Evolutionary conservation across 2,888 invertebrate genomes (phyloP).

Genomic region (Gortyna flavago): DNA sequence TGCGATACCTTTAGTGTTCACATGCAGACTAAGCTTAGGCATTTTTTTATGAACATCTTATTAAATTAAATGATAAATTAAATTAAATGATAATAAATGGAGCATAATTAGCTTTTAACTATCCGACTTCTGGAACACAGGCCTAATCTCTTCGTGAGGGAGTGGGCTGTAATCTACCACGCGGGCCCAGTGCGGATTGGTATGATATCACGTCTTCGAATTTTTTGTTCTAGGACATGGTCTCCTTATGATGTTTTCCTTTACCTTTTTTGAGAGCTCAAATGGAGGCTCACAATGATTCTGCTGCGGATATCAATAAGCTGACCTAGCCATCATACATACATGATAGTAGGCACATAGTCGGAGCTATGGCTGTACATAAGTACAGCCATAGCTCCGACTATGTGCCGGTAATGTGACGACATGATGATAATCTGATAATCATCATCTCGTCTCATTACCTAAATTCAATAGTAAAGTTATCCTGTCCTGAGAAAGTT

Average conservation of each 20-base stretch:
- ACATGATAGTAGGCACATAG: no score
- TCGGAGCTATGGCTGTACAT: not conserved
- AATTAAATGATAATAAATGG: not conserved
- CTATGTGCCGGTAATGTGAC: no score
- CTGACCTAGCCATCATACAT: not conserved
- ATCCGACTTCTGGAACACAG: not conserved
- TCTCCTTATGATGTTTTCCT: not conserved
- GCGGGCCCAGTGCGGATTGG: not conserved
- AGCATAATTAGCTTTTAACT: not conserved
- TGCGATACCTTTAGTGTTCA: not conserved
- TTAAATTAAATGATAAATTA: no score
- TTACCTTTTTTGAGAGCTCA: no score
- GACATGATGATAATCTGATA: no score
- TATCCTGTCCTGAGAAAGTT: slow-evolving; percentile 17
- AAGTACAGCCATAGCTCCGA: no score
- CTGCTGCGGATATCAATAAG: not conserved
- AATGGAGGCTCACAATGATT: not conserved
- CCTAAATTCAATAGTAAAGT: slow-evolving; percentile 3
- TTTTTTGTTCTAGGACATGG: not conserved
- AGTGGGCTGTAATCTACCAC: not conserved
- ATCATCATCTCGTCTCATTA: not conserved
- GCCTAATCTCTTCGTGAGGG: not conserved
- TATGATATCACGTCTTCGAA: no score
- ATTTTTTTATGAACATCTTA: not conserved
- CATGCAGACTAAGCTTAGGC: not conserved